These are phyloP conservation scores for Poeciliopsis turneri DNA, from an alignment of 2,797 vertebrate genomes.

Conservation along the genomic window DNA sequence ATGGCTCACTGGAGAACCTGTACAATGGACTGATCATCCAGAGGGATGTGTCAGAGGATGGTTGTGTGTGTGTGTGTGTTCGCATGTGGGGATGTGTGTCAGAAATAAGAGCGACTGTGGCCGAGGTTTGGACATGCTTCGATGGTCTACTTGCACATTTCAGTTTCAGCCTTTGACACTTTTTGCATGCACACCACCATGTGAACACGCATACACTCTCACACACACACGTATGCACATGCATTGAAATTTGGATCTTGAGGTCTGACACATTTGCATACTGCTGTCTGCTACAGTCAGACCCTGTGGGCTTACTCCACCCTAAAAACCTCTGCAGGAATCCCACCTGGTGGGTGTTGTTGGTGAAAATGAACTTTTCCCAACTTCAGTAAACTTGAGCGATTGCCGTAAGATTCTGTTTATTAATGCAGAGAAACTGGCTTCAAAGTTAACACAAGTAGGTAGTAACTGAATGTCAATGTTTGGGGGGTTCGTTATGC, in stretches of 20 bases:
- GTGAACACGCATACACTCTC: constrained; percentile 8
- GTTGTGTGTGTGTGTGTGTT: constrained; percentile 25
- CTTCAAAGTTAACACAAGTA: not conserved
- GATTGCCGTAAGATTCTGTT: not conserved
- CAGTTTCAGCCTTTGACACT: constrained; percentile 60
- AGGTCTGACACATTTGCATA: constrained; percentile 59
- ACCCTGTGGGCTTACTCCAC: constrained; percentile 28
- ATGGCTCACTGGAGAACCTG: constrained; percentile 79
- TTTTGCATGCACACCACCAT: constrained; percentile 18
- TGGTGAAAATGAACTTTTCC: not conserved
- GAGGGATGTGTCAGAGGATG: constrained; percentile 77
- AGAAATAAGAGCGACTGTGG: constrained; percentile 60
- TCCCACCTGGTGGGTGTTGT: constrained; percentile 3
- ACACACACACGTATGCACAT: not conserved
- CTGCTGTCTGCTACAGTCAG: constrained; percentile 41
- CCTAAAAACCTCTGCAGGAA: constrained; percentile 19
- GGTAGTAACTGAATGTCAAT: not conserved
- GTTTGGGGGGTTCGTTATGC: not conserved
- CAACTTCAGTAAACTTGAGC: not conserved
- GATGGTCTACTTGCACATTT: constrained; percentile 55
- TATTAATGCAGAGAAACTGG: not conserved
- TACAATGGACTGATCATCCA: constrained; percentile 78
- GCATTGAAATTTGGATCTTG: constrained; percentile 14
- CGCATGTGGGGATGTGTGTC: constrained; percentile 13
- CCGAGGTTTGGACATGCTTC: constrained; percentile 70